Evolutionary conservation across 2,113 vertebrate genomes (phyloP).

Genomic region (Lasiurus cinereus): DNA sequence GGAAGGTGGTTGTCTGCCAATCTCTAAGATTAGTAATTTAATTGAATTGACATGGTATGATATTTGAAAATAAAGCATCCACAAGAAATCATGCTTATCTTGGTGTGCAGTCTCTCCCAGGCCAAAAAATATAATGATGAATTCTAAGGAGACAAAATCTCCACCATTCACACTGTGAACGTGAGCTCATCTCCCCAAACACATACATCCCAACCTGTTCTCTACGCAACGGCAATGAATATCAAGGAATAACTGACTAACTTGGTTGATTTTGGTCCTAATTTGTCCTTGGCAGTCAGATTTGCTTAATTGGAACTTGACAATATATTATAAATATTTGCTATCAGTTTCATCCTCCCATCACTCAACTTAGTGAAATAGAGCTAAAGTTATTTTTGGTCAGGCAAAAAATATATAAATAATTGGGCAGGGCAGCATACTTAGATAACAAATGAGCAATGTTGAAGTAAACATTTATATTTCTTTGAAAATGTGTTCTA

Average conservation of each 20-base stretch:
- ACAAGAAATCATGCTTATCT: neutral
- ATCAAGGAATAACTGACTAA: neutral
- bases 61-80: constrained; percentile 49
- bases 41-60: neutral
- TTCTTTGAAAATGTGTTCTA: constrained; percentile 46
- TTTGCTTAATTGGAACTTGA: constrained; percentile 18
- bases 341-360: neutral
- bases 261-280: neutral
- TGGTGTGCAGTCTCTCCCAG: neutral
- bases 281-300: neutral
- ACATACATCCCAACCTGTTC: neutral
- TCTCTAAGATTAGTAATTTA: neutral
- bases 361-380: neutral
- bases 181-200: constrained; percentile 9
- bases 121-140: neutral
- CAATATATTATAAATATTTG: neutral
- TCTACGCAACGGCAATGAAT: neutral
- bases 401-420: neutral
- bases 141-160: neutral
- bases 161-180: neutral
- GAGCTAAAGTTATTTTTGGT: neutral
- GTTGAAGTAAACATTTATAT: neutral
- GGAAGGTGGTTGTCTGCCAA: neutral
- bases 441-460: neutral
- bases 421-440: neutral